Evolutionary conservation across 2,797 vertebrate genomes (phyloP), one percentile per base, ranked within the genome.

Genomic region (Hydrolagus colliei): DNA sequence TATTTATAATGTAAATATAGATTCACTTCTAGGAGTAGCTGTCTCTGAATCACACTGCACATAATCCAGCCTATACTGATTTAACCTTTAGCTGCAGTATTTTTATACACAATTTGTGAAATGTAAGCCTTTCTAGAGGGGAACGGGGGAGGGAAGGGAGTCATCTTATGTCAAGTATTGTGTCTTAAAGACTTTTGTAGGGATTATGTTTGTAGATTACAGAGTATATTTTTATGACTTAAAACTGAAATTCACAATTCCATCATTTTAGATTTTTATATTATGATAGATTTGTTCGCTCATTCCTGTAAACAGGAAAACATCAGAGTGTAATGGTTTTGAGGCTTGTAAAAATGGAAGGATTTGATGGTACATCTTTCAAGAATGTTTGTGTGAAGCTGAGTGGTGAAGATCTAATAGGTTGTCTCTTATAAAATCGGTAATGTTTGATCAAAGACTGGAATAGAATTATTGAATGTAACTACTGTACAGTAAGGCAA

Each of bases 1-100:
- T 91, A 87, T 90, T 87, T 91, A 90, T 90, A 93, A 91, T 93
- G 91, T 93, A 92, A 90, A 92, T 91, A 88, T 88, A 90, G 89
- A 85, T 20, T 73, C 84, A 86, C 86, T 87, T 88, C 65, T 86
- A 90, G 89, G 87, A 90, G 89, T 90, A 88, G 88, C 73, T 88
- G 82, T 91, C 88, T 88, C 86, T 86, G 89, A 89, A 89, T 92
- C 86, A 87, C 87, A 88, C 89, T 91, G 79, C 78, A 86, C 75
- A 86, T 86, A 78, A 88, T 90, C 87, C 88, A 88, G 84, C 87
- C 87, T 87, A 90, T 90, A 63, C 27, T 88, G 73, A 88, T 77
- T 86, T 88, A 89, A 87, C 16, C 65, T 52, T 89, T 92, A 91
- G 89, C 89, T 89, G 86, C 87, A 87, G 87, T 10, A 90, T 91